A percentile compares a stretch with the other conserved stretches of the same genome.
Conservation (phyloP, 2,113 vertebrate genomes). For the Saiga tatarica region DNA sequence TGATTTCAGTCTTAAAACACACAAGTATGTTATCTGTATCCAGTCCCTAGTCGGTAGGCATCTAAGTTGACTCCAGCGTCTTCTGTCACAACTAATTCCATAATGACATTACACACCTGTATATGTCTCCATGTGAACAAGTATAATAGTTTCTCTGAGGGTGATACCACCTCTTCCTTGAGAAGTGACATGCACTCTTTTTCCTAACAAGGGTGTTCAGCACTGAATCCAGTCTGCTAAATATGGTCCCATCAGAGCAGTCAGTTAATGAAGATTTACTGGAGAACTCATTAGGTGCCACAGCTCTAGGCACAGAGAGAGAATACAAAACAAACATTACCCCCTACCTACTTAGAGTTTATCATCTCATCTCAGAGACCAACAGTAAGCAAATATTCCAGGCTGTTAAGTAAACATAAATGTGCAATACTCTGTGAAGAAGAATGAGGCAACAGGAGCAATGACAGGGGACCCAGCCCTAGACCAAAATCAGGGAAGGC, state of each 20-base stretch:
- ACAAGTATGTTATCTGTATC: rapidly evolving
- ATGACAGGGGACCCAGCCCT: no score
- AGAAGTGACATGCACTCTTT: background rate
- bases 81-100: background rate
- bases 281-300: background rate
- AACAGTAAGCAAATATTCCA: background rate
- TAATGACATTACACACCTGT: no score
- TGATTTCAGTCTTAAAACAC: no score
- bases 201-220: background rate
- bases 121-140: background rate
- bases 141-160: background rate
- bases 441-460: background rate
- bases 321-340: background rate
- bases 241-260: background rate
- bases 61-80: background rate
- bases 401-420: no score
- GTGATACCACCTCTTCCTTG: background rate
- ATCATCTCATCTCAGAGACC: background rate
- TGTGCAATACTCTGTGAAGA: background rate
- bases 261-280: background rate
- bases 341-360: background rate
- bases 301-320: background rate
- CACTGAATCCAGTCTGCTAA: background rate
- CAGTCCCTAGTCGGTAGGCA: background rate
- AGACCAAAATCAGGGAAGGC: background rate